These are phyloP conservation scores for Apodemia mormo DNA, from an alignment of 2,888 invertebrate genomes.

Conservation along the genomic window DNA sequence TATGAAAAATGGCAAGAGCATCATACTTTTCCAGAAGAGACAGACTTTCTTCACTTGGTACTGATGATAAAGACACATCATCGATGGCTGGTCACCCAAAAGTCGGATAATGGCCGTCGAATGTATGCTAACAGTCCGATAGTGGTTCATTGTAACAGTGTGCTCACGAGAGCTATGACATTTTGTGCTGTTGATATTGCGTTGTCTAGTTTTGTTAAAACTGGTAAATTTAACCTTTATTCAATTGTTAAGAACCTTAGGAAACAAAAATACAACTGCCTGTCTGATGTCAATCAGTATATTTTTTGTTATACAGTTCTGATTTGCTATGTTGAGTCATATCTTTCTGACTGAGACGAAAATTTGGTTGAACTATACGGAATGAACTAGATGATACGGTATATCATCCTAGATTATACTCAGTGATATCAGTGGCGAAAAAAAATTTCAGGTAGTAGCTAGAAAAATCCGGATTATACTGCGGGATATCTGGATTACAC, in stretches of 20 bases:
- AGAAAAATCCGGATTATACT: too few species aligned
- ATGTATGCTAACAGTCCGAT: background rate
- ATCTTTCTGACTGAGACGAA: slow-evolving; percentile 1
- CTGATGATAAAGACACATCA: background rate
- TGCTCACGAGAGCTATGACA: background rate
- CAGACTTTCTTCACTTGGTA: background rate
- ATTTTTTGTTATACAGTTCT: slow-evolving; percentile 7
- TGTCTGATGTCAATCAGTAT: slow-evolving; percentile 4
- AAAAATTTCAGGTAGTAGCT: too few species aligned
- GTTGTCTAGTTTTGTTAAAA: background rate
- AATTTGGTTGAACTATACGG: too few species aligned
- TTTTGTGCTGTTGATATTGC: slow-evolving; percentile 6
- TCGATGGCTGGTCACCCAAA: background rate
- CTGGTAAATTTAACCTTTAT: slow-evolving; percentile 7
- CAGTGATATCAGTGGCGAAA: too few species aligned
- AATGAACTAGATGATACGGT: too few species aligned
- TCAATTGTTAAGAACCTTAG: slow-evolving; percentile 1
- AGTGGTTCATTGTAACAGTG: background rate
- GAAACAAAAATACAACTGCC: background rate
- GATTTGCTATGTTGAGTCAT: background rate
- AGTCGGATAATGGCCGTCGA: background rate
- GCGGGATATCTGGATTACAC: too few species aligned
- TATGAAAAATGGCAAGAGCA: slow-evolving; percentile 12
- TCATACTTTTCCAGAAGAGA: background rate
- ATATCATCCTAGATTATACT: too few species aligned